Base-by-base conservation (phyloP, 2,888 invertebrate species). In the Trachelus troglodyta region DNA sequence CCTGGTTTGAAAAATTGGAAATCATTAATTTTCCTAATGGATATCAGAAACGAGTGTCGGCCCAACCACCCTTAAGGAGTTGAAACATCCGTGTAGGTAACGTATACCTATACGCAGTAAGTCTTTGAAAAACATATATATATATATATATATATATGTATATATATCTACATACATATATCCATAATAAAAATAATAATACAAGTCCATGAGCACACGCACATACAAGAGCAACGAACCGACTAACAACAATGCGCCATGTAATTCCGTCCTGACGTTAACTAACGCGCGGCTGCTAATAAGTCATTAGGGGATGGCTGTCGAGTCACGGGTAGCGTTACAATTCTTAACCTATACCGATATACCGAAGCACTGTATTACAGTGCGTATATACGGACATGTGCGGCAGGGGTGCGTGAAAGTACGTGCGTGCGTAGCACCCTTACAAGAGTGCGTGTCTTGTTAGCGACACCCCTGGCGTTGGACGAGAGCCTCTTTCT, bases 401-500 rank as follows among this genome's bases (percentile, higher is more conserved):
- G 9, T 23, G 23, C 75, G 75, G 79, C 77, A 77, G 78, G 80
- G 78, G 80, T 74, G 75, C 69, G 73, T 37, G 56, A 34, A 71
- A 40, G 76, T n/a, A 71, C 78, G 82, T 75, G 79, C 76, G 82
- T 79, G 83, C 81, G 85, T 87, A 85, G 85, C 85, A 85, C 84
- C 87, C 86, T 88, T 85, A 84, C 40, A 83, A 87, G 86, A 86
- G 85, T 86, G 87, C 86, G 88, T 88, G 89, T 90, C 91, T 91
- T 91, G 91, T 91, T 91, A 91, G 90, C 88, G 87, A 91, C 91
- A 91, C 91, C 90, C 91, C 88, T 87, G 89, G 90, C 87, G 89
- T 89, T 88, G 89, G 86, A 89, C 87, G 88, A 90, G 89, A 87
- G 88, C 86, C 89, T 90, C 88, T 83, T 69, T 69, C n/a, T 30